Evolutionary conservation across 2,113 vertebrate genomes (phyloP), one percentile per base, ranked within the genome.

Genomic region (Limanda limanda): DNA sequence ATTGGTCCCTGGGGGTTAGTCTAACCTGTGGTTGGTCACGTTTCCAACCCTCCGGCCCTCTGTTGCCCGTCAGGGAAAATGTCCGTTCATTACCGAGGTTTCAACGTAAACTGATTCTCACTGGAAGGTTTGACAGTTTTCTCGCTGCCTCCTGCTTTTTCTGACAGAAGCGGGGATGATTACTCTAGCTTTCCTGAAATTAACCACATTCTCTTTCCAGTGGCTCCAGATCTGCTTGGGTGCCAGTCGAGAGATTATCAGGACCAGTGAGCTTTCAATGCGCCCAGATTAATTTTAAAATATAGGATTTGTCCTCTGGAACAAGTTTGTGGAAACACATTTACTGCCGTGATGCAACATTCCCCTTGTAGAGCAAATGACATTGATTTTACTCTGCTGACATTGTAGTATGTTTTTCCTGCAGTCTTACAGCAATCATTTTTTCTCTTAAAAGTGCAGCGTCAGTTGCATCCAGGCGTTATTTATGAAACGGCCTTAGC

Each of bases 21-120:
- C 77, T 71, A 87, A 91, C 88, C 79, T 86, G 83, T 74, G 61
- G 82, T 79, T 64, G 79, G 88, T 92, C 90, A 90, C 86, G 89
- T 90, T 89, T 83, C 64, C 70, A 57, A 23, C 68, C 74, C 67
- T 42, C 40, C 72, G 71, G 68, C 48, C 54, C 75, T 71, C 64
- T 10, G 51, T 58, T 62, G 78, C 47, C 59, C 79, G 70, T 76
- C 78, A 20, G 51, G 78, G 71, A 83, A 85, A 87, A 89, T 78
- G 81, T 71, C 76, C 18, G 42, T 79, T 84, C 59, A 66, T 79
- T 81, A 69, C 78, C 52, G 57, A 74, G 74, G 71, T 79, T 68
- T 82, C 57, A 15, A 58, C 47, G 65, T 89, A 85, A 91, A 86
- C 84, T 71, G 78, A 89, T 91, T 90, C 85, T 27, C 12, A 3